Conservation (phyloP, 2,113 vertebrate genomes). For the Salminus brasiliensis region DNA sequence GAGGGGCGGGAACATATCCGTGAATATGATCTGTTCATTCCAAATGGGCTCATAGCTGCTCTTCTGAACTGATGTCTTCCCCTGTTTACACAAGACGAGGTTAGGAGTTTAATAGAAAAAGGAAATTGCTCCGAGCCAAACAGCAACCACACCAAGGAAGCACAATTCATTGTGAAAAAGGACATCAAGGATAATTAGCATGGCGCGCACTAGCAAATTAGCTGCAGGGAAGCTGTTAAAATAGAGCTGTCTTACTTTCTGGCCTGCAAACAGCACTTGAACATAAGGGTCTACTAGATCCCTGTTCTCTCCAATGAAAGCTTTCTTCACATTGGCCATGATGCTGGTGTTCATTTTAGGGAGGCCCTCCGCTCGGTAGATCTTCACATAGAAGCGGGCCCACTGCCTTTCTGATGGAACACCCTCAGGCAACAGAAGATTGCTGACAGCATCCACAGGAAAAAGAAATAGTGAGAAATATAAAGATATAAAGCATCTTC, state of each 20-base stretch:
- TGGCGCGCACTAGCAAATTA: neutral
- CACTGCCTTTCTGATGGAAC: slow-evolving; percentile 93
- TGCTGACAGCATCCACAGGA: slow-evolving; percentile 71
- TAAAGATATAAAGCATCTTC: neutral
- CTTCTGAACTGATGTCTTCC: slow-evolving; percentile 93
- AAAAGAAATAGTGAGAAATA: neutral
- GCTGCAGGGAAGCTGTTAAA: neutral
- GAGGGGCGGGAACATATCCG: slow-evolving; percentile 95
- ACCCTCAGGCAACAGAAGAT: slow-evolving; percentile 91
- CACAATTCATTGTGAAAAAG: neutral
- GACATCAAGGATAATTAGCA: neutral
- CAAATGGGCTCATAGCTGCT: slow-evolving; percentile 96
- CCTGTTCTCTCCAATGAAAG: slow-evolving; percentile 95
- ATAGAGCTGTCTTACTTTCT: slow-evolving; percentile 80
- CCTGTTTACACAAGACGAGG: slow-evolving; percentile 70
- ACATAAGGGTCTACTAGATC: slow-evolving; percentile 97
- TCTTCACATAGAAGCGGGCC: slow-evolving; percentile 94
- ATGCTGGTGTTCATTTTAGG: slow-evolving; percentile 98
- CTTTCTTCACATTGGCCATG: slow-evolving; percentile 98
- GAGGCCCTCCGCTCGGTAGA: slow-evolving; percentile 92
- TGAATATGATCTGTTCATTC: slow-evolving; percentile 95
- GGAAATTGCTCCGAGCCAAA: neutral
- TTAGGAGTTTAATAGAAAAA: neutral
- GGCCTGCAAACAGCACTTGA: slow-evolving; percentile 90
- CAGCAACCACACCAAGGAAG: neutral